Conservation (phyloP, 2,888 invertebrate genomes). For the Zaprionus bogoriensis region DNA sequence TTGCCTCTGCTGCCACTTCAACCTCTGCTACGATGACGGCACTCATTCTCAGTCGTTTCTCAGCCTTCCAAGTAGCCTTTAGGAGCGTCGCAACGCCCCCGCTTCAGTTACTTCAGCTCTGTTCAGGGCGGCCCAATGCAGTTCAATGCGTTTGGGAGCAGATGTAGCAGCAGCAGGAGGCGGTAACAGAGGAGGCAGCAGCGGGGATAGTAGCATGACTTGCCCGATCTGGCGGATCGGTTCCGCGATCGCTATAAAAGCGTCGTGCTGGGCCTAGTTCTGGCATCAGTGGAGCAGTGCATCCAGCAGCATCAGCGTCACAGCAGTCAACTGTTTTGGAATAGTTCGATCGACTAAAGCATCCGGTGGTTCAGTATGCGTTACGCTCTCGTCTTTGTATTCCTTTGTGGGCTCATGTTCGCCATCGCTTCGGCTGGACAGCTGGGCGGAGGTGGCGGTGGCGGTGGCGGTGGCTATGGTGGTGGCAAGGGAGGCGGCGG, state of each 20-base stretch:
- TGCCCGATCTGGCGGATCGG: slow-evolving; percentile 38
- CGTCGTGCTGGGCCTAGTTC: slow-evolving; percentile 27
- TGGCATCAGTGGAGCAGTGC: slow-evolving; percentile 65
- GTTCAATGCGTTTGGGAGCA: slow-evolving; percentile 43
- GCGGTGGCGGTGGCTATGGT: slow-evolving; percentile 42
- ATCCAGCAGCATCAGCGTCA: slow-evolving; percentile 44
- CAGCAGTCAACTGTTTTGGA: slow-evolving; percentile 10
- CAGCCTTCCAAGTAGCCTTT: slow-evolving; percentile 61
- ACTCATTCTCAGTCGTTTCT: slow-evolving; percentile 33
- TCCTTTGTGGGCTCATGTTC: slow-evolving; percentile 55
- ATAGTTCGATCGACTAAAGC: slow-evolving; percentile 10
- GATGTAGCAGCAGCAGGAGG: too few relatives aligned
- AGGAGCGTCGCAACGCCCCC: slow-evolving; percentile 40
- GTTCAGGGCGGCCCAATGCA: slow-evolving; percentile 5
- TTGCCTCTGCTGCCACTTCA: slow-evolving; percentile 14
- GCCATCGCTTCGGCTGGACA: slow-evolving; percentile 63
- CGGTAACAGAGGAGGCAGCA: too few relatives aligned
- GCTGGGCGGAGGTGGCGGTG: slow-evolving; percentile 54
- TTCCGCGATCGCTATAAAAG: slow-evolving; percentile 63
- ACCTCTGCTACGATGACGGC: too few relatives aligned
- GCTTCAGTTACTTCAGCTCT: slow-evolving; percentile 19
- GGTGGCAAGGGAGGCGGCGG: slow-evolving; percentile 25
- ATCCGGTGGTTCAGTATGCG: slow-evolving; percentile 57
- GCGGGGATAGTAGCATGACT: too few relatives aligned
- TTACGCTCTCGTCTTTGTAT: slow-evolving; percentile 51